Conservation (phyloP, 1,140 invertebrate genomes). For the Choristoneura fumiferana region DNA sequence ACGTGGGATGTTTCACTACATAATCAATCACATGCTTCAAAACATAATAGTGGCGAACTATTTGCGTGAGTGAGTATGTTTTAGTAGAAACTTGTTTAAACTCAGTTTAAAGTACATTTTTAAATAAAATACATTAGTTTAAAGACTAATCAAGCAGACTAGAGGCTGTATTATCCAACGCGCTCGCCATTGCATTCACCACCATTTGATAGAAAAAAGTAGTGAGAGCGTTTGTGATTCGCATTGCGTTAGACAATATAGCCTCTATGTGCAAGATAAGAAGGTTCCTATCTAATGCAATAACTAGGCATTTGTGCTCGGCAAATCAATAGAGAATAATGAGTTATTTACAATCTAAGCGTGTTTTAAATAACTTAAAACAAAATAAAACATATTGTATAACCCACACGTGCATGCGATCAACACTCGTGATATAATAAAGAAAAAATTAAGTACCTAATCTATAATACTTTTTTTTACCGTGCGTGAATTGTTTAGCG, state of each 20-base stretch:
- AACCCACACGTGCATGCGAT: constrained; percentile 75
- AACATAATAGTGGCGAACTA: constrained; percentile 2
- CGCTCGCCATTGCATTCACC: no score
- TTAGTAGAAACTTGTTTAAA: neutral
- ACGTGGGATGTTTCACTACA: constrained; percentile 10
- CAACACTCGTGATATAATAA: constrained; percentile 74
- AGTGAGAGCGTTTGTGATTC: no score
- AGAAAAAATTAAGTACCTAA: constrained; percentile 78
- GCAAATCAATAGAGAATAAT: constrained; percentile 42
- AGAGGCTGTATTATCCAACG: no score
- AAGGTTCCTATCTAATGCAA: constrained; percentile 23
- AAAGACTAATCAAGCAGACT: neutral
- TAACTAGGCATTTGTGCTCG: constrained; percentile 38
- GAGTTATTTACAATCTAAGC: constrained; percentile 18
- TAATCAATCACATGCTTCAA: constrained; percentile 15
- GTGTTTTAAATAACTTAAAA: constrained; percentile 31
- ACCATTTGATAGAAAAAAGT: no score
- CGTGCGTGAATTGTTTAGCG: constrained; percentile 90
- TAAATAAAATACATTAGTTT: neutral
- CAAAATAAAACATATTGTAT: constrained; percentile 48
- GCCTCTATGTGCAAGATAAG: neutral
- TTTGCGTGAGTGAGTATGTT: neutral
- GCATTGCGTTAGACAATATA: no score
- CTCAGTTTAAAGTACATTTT: neutral
- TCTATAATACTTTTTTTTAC: constrained; percentile 84